phyloP scores from a whole-genome alignment of 2,888 invertebrate genomes.

The Augiades crinisus region DNA sequence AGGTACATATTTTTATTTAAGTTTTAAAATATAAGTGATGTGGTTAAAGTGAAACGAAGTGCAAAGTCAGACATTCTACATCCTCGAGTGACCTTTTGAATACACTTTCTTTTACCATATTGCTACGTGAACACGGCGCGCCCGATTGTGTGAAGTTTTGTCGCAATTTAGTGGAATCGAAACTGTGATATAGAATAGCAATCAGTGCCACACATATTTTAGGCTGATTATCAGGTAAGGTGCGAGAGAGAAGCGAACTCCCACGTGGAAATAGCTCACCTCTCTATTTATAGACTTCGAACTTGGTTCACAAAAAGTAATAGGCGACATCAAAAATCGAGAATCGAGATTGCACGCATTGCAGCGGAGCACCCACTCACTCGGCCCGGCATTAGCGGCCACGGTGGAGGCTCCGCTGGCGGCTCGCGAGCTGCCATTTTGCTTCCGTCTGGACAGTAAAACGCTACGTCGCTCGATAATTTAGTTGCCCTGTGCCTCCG shows the following conservation, averaged over 20 bases:
- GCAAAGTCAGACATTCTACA: conserved; percentile 65
- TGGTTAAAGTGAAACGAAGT: conserved; percentile 63
- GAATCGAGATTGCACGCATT: conserved; percentile 8
- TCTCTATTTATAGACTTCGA: conserved; percentile 75
- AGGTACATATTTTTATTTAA: conserved; percentile 54
- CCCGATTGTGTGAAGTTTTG: conserved; percentile 46
- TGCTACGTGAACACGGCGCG: conserved; percentile 54
- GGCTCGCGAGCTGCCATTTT: conserved; percentile 32
- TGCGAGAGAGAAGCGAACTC: conserved; percentile 70
- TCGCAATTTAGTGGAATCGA: conserved; percentile 45
- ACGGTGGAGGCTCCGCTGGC: background rate
- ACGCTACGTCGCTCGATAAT: background rate
- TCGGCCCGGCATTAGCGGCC: background rate
- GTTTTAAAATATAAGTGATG: conserved; percentile 57
- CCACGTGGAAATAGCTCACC: conserved; percentile 79
- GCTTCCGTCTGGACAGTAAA: conserved; percentile 7
- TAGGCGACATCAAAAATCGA: conserved; percentile 50
- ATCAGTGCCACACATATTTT: conserved; percentile 58
- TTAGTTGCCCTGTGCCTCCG: too few species aligned
- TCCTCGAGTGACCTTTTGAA: conserved; percentile 77
- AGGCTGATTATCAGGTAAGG: conserved; percentile 66
- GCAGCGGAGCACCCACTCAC: background rate
- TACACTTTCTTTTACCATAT: conserved; percentile 76
- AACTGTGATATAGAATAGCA: conserved; percentile 67
- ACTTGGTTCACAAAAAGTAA: conserved; percentile 67